Conservation (phyloP, 2,888 invertebrate species). For the Drosophila paucipuncta region DNA sequence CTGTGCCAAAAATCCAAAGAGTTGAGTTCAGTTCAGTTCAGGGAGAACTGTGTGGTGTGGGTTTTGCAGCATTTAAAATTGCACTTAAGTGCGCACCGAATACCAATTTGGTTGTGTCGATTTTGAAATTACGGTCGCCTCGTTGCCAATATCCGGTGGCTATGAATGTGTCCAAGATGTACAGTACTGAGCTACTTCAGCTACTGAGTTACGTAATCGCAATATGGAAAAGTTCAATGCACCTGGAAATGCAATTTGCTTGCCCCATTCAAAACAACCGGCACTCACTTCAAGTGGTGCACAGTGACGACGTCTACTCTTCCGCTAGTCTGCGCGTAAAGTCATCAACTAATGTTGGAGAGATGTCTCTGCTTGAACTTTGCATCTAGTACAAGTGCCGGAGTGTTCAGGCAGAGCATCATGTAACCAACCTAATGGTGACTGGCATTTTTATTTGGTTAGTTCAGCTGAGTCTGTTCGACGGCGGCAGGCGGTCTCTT, state of each 20-base stretch:
- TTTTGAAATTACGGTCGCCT: conserved; percentile 23
- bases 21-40: conserved; percentile 7
- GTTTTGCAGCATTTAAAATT: conserved; percentile 37
- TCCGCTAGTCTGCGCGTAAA: conserved; percentile 15
- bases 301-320: conserved; percentile 31
- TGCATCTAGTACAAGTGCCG: conserved; percentile 27
- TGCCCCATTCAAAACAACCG: conserved; percentile 33
- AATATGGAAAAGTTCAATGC: conserved; percentile 60
- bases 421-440: conserved; percentile 19
- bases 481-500: conserved; percentile 43
- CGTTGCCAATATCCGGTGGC: conserved; percentile 40
- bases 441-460: conserved; percentile 43
- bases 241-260: conserved; percentile 69
- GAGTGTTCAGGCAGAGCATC: conserved; percentile 20
- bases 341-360: conserved; percentile 21
- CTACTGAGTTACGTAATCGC: conserved; percentile 22
- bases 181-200: background rate
- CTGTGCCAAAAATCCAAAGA: conserved; percentile 44
- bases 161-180: conserved; percentile 18
- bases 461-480: conserved; percentile 8
- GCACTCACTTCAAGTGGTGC: conserved; percentile 37
- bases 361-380: conserved; percentile 33
- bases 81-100: conserved; percentile 43
- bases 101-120: conserved; percentile 15
- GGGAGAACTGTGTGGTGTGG: conserved; percentile 18